Conservation (phyloP, 2,888 invertebrate genomes). For the Leuctra nigra region DNA sequence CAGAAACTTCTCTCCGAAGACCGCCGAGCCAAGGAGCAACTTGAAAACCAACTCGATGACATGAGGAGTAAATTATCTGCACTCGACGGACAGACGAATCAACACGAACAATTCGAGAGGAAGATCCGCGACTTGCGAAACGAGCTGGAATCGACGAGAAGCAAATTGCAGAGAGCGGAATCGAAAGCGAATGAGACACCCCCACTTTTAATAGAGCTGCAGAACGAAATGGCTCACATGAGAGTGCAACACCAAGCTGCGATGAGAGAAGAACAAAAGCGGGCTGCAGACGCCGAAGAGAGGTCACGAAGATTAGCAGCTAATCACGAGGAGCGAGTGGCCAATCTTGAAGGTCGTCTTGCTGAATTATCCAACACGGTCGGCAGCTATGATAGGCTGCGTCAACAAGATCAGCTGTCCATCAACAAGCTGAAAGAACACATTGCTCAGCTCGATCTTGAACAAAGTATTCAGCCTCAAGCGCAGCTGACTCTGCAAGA, state of each 20-base stretch:
- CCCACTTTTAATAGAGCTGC: conserved; percentile 57
- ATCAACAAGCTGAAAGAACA: conserved; percentile 55
- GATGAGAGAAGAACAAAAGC: conserved; percentile 31
- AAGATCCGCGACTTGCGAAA: conserved; percentile 46
- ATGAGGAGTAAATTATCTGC: conserved; percentile 42
- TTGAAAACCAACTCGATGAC: conserved; percentile 57
- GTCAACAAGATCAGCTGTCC: conserved; percentile 63
- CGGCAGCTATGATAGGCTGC: conserved; percentile 65
- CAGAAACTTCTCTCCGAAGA: conserved; percentile 71
- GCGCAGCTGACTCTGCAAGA: conserved; percentile 28
- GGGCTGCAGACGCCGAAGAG: conserved; percentile 65
- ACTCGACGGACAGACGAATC: conserved; percentile 32
- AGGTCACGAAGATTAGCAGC: conserved; percentile 59
- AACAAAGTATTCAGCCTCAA: conserved; percentile 9
- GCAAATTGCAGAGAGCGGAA: conserved; percentile 58
- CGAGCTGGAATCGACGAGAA: conserved; percentile 57
- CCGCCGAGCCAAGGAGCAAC: conserved; percentile 62
- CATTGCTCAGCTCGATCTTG: conserved; percentile 23
- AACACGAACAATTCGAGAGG: conserved; percentile 33
- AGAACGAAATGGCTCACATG: conserved; percentile 59
- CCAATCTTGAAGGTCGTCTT: conserved; percentile 63
- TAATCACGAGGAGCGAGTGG: conserved; percentile 69
- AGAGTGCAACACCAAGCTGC: conserved; percentile 3
- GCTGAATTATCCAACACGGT: conserved; percentile 74
- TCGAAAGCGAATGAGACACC: conserved; percentile 53